Evolutionary conservation across 2,797 vertebrate species (phyloP), one percentile per base, ranked within the genome.

Genomic region (Enteromius unitaeniatus): DNA sequence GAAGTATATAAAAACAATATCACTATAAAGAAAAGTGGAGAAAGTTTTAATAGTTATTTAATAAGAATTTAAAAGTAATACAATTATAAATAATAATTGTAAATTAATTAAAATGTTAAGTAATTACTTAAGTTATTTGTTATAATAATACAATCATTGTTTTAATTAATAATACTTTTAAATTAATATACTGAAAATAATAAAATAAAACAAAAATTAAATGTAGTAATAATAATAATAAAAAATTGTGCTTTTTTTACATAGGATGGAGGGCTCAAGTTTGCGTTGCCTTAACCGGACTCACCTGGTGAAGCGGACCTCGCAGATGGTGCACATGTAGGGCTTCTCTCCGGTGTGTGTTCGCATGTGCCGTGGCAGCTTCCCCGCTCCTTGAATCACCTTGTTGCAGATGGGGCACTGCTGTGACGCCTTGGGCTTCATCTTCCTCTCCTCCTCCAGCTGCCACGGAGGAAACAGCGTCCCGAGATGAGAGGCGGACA

Each of bases 381-480:
- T 99, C 82, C 98, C 98, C 0, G 98, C 98, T 40, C 98, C 98
- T 94, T 99, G 98, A 92, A 99, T 99, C 90, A 99, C 95, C 91
- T 99, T 99, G 94, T 99, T 98, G 90, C 98, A 99, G 92, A 99
- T 97, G 3, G 98, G 98, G 84, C 98, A 99, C 91, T 99, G 98
- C 92, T 99, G 98, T 0, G 98, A 99, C 0, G 98, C 97, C 93
- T 99, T 99, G 88, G 98, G 98, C 91, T 99, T 99, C 87, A 99
- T 97, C 93, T 99, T 99, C 88, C 97, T 95, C 91, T 99, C 98
- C 84, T 99, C 97, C 79, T 97, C 97, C 92, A 99, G 94, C 1
- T 98, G 97, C 98, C 98, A 99, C 0, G 97, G 96, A 2, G 97
- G 98, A 88, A 99, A 99, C 89, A 99, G 94, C 11, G 96, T 93